These are phyloP conservation scores for Simalia tracyae DNA, from an alignment of 2,797 vertebrate genomes.

Conservation along the genomic window DNA sequence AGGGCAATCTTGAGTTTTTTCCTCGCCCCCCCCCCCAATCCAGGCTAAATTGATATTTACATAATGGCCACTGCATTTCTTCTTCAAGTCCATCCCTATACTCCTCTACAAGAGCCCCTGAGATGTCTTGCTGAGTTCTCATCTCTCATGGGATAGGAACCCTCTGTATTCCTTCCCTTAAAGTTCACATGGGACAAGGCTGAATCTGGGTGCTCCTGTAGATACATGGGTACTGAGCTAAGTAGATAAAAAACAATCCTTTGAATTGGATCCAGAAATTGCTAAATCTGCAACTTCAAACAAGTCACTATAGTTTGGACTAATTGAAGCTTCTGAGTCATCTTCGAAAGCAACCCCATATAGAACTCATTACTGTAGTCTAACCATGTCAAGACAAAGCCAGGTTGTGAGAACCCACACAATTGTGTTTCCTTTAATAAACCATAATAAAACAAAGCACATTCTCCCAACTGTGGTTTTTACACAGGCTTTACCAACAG, in stretches of 20 bases:
- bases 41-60: too few species aligned
- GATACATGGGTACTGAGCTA: not conserved
- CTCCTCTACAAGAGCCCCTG: too few species aligned
- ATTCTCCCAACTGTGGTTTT: not conserved
- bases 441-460: not conserved
- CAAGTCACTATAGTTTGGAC: not conserved
- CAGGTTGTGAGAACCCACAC: not conserved
- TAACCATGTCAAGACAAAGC: not conserved
- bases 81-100: too few species aligned
- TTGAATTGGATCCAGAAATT: not conserved
- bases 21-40: too few species aligned
- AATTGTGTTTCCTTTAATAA: not conserved
- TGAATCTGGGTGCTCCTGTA: not conserved
- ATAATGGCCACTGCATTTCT: too few species aligned
- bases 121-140: not conserved
- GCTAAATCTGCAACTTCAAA: not conserved
- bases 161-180: not conserved
- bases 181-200: not conserved
- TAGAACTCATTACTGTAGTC: not conserved
- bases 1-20: too few species aligned
- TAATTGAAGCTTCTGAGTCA: not conserved
- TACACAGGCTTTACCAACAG: not conserved
- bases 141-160: not conserved
- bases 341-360: not conserved
- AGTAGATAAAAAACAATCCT: not conserved